Conservation (phyloP, 2,113 vertebrate genomes). For the Candoia aspera region DNA sequence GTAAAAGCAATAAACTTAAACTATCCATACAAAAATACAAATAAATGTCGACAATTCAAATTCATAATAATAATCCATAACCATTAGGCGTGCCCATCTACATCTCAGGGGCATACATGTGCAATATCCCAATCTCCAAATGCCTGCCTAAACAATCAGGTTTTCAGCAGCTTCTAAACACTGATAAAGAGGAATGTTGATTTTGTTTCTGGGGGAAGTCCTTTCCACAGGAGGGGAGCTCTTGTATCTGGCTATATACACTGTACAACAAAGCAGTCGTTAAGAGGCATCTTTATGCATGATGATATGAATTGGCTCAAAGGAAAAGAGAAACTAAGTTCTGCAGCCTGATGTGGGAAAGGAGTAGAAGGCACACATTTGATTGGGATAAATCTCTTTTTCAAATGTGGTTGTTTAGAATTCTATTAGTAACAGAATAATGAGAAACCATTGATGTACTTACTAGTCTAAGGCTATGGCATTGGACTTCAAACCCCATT, state of each 20-base stretch:
- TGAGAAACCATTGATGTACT: background rate
- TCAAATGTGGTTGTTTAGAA: background rate
- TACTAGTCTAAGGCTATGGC: background rate
- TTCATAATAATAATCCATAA: background rate
- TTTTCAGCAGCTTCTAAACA: no score
- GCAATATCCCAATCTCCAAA: background rate
- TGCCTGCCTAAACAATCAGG: background rate
- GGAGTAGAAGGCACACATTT: background rate
- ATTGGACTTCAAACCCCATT: background rate
- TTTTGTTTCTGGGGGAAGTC: no score
- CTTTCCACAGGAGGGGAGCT: no score
- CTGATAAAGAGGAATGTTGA: no score
- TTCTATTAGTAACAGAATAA: background rate
- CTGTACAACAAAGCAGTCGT: no score
- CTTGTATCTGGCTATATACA: no score
- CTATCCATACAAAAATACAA: background rate
- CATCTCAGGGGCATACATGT: background rate
- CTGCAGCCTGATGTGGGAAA: no score
- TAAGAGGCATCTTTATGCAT: no score
- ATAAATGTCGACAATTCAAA: background rate
- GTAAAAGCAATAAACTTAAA: background rate
- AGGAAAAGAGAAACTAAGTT: no score
- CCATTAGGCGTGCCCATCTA: background rate
- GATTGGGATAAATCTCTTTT: background rate
- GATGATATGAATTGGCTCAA: no score